These are phyloP conservation scores for Octopus sinensis DNA, from an alignment of 1,140 invertebrate species.

Conservation along the genomic window DNA sequence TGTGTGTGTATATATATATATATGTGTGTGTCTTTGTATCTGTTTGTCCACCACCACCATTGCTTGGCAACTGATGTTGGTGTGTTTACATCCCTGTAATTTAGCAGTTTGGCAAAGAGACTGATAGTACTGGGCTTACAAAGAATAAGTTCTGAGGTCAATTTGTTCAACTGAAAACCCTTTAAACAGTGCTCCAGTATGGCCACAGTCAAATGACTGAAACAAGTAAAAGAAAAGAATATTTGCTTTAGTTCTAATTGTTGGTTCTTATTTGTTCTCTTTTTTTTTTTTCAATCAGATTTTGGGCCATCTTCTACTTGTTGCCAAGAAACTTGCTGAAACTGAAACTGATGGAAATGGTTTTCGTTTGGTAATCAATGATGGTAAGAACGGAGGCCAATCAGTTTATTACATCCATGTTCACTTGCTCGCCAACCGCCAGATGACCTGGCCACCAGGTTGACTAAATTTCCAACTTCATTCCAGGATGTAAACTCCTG, in stretches of 20 bases:
- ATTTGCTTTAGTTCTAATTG: background rate
- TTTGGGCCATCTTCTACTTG: conserved; percentile 57
- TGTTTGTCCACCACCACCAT: too few relatives aligned
- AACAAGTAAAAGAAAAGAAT: background rate
- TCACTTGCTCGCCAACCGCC: conserved; percentile 72
- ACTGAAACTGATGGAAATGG: conserved; percentile 48
- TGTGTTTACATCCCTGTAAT: too few relatives aligned
- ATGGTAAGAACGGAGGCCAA: conserved; percentile 50
- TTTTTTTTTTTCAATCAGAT: conserved; percentile 35
- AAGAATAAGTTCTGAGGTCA: too few relatives aligned
- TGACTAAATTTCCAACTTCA: conserved; percentile 23
- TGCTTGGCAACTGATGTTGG: too few relatives aligned
- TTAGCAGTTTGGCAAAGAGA: too few relatives aligned
- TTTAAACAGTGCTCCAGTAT: too few relatives aligned
- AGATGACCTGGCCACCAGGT: conserved; percentile 87
- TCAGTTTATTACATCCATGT: conserved; percentile 54
- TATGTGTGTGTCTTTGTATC: too few relatives aligned
- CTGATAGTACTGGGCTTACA: too few relatives aligned
- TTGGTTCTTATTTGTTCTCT: background rate
- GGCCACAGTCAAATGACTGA: too few relatives aligned
- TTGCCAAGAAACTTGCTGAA: conserved; percentile 56
- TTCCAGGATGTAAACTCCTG: too few relatives aligned
- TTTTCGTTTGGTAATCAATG: conserved; percentile 55
- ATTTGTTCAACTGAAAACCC: too few relatives aligned
- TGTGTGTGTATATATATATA: too few relatives aligned